Evolutionary conservation across 2,113 vertebrate genomes (phyloP), one percentile per base, ranked within the genome.

Genomic region (Trogon melanurus): DNA sequence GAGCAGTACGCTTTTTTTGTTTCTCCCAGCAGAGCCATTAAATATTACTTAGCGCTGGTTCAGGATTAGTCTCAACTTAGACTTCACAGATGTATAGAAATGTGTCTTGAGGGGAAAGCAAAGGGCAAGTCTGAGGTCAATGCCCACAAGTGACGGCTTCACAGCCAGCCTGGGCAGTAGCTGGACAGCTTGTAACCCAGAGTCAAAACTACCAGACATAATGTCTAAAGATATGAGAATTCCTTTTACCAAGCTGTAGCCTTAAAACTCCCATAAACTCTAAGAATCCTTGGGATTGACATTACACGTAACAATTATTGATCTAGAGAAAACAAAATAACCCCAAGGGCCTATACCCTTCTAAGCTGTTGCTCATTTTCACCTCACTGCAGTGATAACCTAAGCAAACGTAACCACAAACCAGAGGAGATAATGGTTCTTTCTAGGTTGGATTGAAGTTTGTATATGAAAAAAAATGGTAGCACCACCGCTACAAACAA

Each of bases 261-360:
- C 38, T 50, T 32, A 5, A 11, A 30, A 22, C 1, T 60, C 32
- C 32, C 36, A 18, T 2, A 6, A 44, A 11, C 32, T 17, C 5
- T 4, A 20, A 32, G 45, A 69, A 50, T 26, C 27, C 19, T 41
- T 16, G 32, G n/a, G 4, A 62, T 0, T 57, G n/a, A 15, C 34
- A 30, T 22, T 19, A n/a, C 3, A 1, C 7, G 6, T 3, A 62
- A 16, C 14, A 70, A 22, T 1, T 6, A 45, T 3, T 5, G 9
- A 44, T 45, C 47, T 8, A 22, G 25, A 69, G 41, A 45, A 45
- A 25, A 22, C 18, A 71, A 60, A 29, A 36, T 36, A 36, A 36
- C 36, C 36, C 36, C 36, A 36, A 36, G 36, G 36, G 36, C 36
- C 36, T 5, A 45, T 30, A n/a, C 8, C 34, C 6, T 41, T 14